Conservation (phyloP, 2,797 vertebrate genomes). For the Spondyliosoma cantharus region DNA sequence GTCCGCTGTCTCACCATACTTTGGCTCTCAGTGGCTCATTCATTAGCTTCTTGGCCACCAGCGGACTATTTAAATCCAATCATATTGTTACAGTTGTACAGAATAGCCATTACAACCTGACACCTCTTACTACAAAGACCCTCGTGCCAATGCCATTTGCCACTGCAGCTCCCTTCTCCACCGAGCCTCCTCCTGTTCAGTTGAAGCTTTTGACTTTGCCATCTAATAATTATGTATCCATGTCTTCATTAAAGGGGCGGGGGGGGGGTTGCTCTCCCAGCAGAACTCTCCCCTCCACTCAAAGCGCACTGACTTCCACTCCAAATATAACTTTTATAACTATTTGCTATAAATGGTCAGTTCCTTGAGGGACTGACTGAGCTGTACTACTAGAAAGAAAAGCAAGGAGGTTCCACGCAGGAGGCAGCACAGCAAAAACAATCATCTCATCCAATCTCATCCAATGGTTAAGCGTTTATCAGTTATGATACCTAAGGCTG, state of each 20-base stretch:
- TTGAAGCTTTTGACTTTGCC: conserved; percentile 15
- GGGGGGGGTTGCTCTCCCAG: conserved; percentile 12
- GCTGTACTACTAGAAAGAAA: conserved; percentile 12
- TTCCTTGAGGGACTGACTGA: conserved; percentile 32
- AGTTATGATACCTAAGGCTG: not conserved
- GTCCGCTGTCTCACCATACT: conserved; percentile 31
- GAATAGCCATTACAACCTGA: not conserved
- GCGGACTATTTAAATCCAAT: conserved; percentile 1
- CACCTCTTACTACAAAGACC: not conserved
- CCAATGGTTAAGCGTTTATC: too few relatives aligned
- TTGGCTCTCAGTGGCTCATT: conserved; percentile 28
- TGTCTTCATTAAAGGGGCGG: conserved; percentile 14
- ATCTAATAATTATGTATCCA: conserved; percentile 8
- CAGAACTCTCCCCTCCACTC: conserved; percentile 15
- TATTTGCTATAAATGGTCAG: conserved; percentile 56
- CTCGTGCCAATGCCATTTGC: not conserved
- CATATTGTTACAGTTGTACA: conserved; percentile 11
- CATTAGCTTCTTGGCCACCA: conserved; percentile 19
- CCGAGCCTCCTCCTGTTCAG: not conserved
- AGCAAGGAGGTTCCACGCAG: not conserved
- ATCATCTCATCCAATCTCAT: not conserved
- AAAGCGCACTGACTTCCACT: conserved; percentile 7
- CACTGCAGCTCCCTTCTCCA: not conserved
- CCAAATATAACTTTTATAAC: conserved; percentile 42
- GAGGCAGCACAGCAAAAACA: conserved; percentile 20